Percentiles rank a stretch among this genome's conserved stretches.
These are phyloP conservation scores for Tachyglossus aculeatus DNA, from an alignment of 2,797 vertebrate genomes.

Conservation along the genomic window DNA sequence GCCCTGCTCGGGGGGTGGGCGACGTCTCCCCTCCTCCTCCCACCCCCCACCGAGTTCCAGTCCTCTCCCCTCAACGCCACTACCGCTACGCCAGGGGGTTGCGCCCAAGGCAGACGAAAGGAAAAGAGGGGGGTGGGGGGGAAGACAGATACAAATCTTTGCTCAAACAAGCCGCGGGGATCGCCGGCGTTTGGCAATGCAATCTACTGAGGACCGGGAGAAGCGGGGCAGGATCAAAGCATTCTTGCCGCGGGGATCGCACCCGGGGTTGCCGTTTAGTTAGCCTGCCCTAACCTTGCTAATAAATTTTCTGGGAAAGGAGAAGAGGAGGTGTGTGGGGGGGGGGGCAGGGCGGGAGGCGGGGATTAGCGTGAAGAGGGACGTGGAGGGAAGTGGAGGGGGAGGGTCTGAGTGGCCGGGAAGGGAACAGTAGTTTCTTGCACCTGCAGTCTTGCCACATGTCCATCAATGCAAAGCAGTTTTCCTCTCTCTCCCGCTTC, in stretches of 20 bases:
- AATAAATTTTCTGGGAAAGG: constrained; percentile 79
- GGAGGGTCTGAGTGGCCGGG: background rate
- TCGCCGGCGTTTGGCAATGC: constrained; percentile 63
- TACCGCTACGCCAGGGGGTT: background rate
- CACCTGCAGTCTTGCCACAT: constrained; percentile 76
- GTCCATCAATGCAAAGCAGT: constrained; percentile 42
- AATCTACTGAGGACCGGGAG: constrained; percentile 51
- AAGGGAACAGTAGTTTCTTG: constrained; percentile 54
- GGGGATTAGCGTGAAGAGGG: too few relatives aligned
- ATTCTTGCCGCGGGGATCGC: constrained; percentile 79
- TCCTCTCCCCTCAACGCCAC: background rate
- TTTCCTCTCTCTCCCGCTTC: background rate
- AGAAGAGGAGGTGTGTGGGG: constrained; percentile 64
- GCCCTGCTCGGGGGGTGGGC: background rate
- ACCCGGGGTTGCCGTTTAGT: constrained; percentile 76
- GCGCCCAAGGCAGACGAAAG: background rate
- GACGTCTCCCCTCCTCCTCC: fast-evolving
- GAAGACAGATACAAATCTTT: constrained; percentile 33
- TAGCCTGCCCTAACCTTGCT: constrained; percentile 75
- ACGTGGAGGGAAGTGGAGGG: constrained; percentile 62
- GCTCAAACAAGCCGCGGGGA: constrained; percentile 29
- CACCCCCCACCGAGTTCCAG: constrained; percentile 1
- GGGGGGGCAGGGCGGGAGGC: background rate
- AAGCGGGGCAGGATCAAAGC: constrained; percentile 84
- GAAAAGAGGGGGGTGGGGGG: background rate